Base-by-base conservation (phyloP, 1,140 invertebrate species). In the Sitobion miscanthi region DNA sequence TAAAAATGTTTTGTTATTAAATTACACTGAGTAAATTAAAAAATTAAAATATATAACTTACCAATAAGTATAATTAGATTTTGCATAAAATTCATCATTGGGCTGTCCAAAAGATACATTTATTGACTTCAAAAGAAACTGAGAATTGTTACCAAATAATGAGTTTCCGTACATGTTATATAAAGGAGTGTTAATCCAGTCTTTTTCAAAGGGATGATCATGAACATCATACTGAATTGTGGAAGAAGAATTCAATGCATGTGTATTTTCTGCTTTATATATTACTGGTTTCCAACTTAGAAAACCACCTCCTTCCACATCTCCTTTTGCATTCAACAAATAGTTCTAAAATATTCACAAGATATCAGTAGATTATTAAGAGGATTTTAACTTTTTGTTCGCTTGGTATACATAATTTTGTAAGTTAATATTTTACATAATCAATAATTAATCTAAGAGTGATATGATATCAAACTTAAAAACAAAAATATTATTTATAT, bases 41-140 rank as follows among this genome's bases (percentile, higher is more conserved):
- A n/a, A 49, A 52, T 85, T n/a, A 52, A 52, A 92, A 47, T n/a
- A 3, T 30, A 2, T 52, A 52, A 35, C 47, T 92, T 93, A 93
- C 91, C 91, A 93, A 86, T 93, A 86, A n/a, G 85, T 49, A 86
- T 93, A 93, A 57, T 93, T 86, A 9, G 91, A 93, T 42, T 93
- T 93, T 4, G 35, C 47, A 86, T 93, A 93, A 57, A 30, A 86
- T 86, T 30, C 82, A 86, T 93, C 91, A 57, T 35, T 23, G n/a
- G 82, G 77, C 25, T 86, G 49, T 85, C 91, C 91, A 86, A 93
- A 93, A 45, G 91, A 93, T 6, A 93, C 77, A 86, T 93, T 93
- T 42, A 30, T 42, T 35, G 91, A 83, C 45, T 86, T 93, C 25
- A 42, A 57, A 21, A 93, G 47, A 57, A 30, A 54, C 11, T 25